Conservation (phyloP, 2,797 vertebrate genomes). For the Sebastes vulpes region DNA sequence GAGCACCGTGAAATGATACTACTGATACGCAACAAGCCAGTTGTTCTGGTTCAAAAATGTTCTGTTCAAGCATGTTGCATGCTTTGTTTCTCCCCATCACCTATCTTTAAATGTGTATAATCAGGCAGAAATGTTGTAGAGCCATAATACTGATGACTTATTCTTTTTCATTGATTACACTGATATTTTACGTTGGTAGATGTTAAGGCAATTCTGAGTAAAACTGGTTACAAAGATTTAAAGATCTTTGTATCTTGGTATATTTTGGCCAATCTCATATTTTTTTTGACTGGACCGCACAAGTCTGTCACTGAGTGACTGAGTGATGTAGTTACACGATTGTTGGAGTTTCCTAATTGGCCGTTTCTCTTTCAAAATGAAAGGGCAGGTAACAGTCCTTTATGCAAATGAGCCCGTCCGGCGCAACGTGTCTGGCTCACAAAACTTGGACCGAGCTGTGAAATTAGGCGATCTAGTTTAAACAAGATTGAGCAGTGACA, state of each 20-base stretch:
- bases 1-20: constrained; percentile 77
- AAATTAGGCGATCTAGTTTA: too few species aligned
- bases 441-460: too few species aligned
- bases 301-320: too few species aligned
- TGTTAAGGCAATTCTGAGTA: background rate
- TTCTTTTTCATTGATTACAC: constrained; percentile 11
- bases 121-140: constrained; percentile 42
- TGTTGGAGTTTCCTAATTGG: too few species aligned
- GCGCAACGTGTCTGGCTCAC: too few species aligned
- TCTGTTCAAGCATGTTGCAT: constrained; percentile 50
- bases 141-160: constrained; percentile 11
- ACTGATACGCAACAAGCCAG: constrained; percentile 55
- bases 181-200: background rate
- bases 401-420: too few species aligned
- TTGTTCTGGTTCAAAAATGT: constrained; percentile 57
- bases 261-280: background rate
- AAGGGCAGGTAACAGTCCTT: too few species aligned
- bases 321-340: too few species aligned
- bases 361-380: too few species aligned
- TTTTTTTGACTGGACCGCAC: background rate
- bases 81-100: constrained; percentile 34
- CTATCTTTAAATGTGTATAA: constrained; percentile 44
- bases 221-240: background rate
- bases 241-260: background rate
- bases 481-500: too few species aligned